A percentile compares a stretch with the other conserved stretches of the same genome.
phyloP scores from a whole-genome alignment of 2,113 vertebrate species.

The Bos indicus region DNA sequence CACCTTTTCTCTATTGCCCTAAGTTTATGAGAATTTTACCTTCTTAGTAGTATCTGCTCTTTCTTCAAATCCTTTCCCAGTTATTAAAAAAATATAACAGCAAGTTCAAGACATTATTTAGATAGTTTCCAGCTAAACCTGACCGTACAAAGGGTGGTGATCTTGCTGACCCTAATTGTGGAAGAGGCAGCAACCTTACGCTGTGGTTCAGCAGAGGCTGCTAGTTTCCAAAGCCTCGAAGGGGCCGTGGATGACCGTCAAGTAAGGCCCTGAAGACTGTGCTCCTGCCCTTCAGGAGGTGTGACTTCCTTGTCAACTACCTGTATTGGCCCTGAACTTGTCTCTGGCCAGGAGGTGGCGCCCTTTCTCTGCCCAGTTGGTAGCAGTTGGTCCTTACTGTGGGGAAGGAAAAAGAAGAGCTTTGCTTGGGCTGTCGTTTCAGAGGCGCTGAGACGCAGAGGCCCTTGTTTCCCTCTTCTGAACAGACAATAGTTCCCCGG shows the following conservation, averaged over 20 bases:
- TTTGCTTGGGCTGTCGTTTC: not conserved
- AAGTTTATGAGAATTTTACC: not conserved
- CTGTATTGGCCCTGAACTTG: not conserved
- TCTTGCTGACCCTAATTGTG: not conserved
- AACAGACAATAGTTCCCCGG: not conserved
- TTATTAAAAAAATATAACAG: not conserved
- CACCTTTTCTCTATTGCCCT: not conserved
- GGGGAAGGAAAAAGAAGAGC: constrained; percentile 37
- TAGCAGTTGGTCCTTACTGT: not conserved
- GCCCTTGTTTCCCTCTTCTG: not conserved
- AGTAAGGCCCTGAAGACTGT: not conserved
- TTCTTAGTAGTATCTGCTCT: not conserved
- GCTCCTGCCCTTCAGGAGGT: not conserved
- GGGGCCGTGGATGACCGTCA: not conserved
- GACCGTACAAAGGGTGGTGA: not conserved
- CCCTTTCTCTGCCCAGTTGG: constrained; percentile 14
- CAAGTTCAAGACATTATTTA: not conserved
- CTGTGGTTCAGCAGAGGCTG: not conserved
- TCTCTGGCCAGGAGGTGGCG: constrained; percentile 40
- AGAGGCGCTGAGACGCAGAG: not conserved
- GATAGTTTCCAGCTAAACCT: not conserved
- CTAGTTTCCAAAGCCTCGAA: not conserved
- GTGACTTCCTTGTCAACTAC: not conserved
- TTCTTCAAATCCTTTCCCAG: not conserved
- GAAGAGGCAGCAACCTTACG: not conserved